A percentile compares a stretch with the other conserved stretches of the same genome.
These are phyloP conservation scores for Camponotus vicinus DNA, from an alignment of 1,140 invertebrate species.

Conservation along the genomic window DNA sequence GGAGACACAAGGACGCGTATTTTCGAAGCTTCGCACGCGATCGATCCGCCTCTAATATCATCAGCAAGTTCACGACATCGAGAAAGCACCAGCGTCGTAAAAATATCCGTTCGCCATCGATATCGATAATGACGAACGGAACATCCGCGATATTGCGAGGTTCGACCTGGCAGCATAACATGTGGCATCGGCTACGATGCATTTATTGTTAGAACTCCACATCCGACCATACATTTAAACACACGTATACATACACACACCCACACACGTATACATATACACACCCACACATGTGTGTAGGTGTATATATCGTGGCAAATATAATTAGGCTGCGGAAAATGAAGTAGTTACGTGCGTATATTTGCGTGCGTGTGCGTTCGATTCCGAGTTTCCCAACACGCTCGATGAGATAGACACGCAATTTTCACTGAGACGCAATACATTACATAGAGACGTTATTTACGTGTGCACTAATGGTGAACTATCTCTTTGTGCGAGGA, in stretches of 20 bases:
- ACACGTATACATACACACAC: slow-evolving; percentile 24
- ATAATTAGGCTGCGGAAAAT: slow-evolving; percentile 68
- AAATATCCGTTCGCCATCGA: slow-evolving; percentile 56
- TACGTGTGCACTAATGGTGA: background rate
- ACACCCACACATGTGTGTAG: too few relatives aligned
- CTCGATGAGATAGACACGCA: background rate
- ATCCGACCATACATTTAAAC: background rate
- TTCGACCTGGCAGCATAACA: slow-evolving; percentile 20
- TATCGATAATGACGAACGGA: slow-evolving; percentile 39
- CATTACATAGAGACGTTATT: slow-evolving; percentile 1
- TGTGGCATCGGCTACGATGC: slow-evolving; percentile 3
- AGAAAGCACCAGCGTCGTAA: slow-evolving; percentile 22
- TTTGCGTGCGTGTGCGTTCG: background rate
- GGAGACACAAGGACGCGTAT: background rate
- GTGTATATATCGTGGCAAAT: slow-evolving; percentile 47
- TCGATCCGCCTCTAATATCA: slow-evolving; percentile 22
- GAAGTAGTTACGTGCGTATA: slow-evolving; percentile 16
- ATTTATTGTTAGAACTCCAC: slow-evolving; percentile 24
- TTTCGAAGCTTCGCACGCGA: background rate
- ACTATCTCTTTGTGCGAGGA: background rate
- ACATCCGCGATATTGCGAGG: slow-evolving; percentile 41
- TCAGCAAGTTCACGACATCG: slow-evolving; percentile 36
- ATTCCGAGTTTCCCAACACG: slow-evolving; percentile 31
- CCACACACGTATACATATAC: background rate
- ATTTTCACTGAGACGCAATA: slow-evolving; percentile 39